Evolutionary conservation across 2,797 vertebrate species (phyloP), one percentile per base, ranked within the genome.

Genomic region (Halcyon badia): DNA sequence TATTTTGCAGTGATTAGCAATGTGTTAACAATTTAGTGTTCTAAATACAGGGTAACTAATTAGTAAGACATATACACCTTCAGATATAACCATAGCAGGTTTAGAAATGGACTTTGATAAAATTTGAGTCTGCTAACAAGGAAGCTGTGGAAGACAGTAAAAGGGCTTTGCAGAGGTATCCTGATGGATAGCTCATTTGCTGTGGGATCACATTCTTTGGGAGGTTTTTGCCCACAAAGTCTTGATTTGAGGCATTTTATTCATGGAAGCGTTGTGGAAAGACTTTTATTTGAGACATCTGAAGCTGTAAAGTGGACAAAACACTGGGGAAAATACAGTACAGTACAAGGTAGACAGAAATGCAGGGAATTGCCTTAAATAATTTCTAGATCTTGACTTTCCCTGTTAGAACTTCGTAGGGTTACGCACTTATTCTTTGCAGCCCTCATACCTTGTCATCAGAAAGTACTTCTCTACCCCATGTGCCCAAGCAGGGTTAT

Each of bases 1-100:
- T 94, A 24, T 90, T 83, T 94, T 78, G 61, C 71, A 80, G 64
- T 39, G 83, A 87, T 80, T 89, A 83, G n/a, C 37, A 84, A 82
- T 56, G 37, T 87, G 70, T 87, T 95, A 90, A 80, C 51, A 87
- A 82, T 94, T 90, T 46, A 60, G 10, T 71, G 18, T 31, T 83
- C 70, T 84, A 84, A 77, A 82, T 57, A 76, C 60, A 84, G n/a
- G 24, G 10, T 66, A 90, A 57, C 7, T 56, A 83, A 51, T 60
- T 76, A 41, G 52, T 39, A 57, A 91, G 66, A 30, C 46, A 56
- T 21, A 84, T 73, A 18, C 16, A 64, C 20, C 20, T 90, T 90
- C n/a, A 92, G 48, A 49, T 71, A 64, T 10, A 71, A 14, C 30
- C 89, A 39, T 41, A 87, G 52, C 5, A 4, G 11, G 6, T 62